Base-by-base conservation (phyloP, 1,140 invertebrate genomes). In the Papilio dardanus region DNA sequence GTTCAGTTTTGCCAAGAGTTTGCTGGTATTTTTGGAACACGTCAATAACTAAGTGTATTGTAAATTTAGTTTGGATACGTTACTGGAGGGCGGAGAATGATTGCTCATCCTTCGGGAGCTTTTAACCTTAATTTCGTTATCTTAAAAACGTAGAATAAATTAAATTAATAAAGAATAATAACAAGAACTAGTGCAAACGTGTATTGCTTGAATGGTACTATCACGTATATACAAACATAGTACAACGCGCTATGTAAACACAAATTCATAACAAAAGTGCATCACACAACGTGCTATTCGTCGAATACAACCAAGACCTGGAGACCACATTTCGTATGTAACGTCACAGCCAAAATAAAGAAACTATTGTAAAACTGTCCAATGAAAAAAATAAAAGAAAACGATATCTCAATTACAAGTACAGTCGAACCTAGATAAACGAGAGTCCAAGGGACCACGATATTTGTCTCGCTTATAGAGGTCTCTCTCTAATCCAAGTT, bases 41-140 rank as follows among this genome's bases (percentile, higher is more conserved):
- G 90, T 92, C 90, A 92, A 92, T 92, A 92, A 91, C 83, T 90
- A 89, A 90, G 89, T 89, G 86, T 88, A 85, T 84, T 82, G 87
- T 90, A 90, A 88, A 86, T 90, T 87, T 90, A 86, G 81, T 76
- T 42, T 46, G 54, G 77, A 75, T 79, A 81, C 81, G 76, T 83
- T 79, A 80, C 33, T 35, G 67, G 67, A 69, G 67, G 21, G 31
- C 67, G 67, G 35, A 5, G 67, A 69, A 40, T 68, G 33, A 68
- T 42, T 69, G 67, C 31, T 42, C 21, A 40, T 69, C 33, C 66
- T 68, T 35, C 16, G 35, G 31, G 21, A 37, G 21, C 35, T 37
- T 21, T 69, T 69, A 42, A 40, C 67, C 67, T 69, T 31, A 40
- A 37, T 69, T 68, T 69, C 31, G n/a, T 69, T 28, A 69, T 21